Evolutionary conservation across 1,140 invertebrate genomes (phyloP).

Genomic region (Bombus terrestris): DNA sequence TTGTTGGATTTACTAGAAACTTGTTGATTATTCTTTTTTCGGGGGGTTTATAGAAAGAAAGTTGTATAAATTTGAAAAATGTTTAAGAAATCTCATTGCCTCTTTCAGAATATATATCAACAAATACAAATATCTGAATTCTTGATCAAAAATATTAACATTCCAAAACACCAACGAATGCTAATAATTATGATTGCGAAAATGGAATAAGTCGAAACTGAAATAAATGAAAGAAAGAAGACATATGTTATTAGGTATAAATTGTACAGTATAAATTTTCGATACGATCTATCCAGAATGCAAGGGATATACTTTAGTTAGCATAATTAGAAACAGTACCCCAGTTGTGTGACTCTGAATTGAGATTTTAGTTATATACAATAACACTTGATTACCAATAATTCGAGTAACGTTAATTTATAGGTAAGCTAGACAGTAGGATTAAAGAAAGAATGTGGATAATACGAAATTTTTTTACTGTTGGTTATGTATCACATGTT

Average conservation of each 20-base stretch:
- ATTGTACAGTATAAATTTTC: constrained; percentile 27
- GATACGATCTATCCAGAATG: not conserved
- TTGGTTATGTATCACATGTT: constrained; percentile 6
- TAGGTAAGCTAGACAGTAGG: constrained; percentile 40
- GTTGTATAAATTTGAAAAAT: not conserved
- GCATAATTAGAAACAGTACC: not conserved
- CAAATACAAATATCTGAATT: not conserved
- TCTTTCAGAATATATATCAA: not conserved
- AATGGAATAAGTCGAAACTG: not conserved
- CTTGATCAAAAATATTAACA: not conserved
- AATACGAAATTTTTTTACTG: constrained; percentile 34
- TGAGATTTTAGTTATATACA: constrained; percentile 15
- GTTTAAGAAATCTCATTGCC: not conserved
- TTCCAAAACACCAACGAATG: not conserved
- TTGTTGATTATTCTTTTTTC: not conserved
- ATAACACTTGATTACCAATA: constrained; percentile 13
- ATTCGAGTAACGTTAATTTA: constrained; percentile 47
- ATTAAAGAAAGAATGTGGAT: constrained; percentile 30
- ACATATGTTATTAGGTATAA: not conserved
- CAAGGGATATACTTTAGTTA: constrained; percentile 11
- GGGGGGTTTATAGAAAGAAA: not conserved
- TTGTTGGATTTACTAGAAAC: not conserved
- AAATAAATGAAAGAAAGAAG: not conserved
- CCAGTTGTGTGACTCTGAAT: constrained; percentile 23
- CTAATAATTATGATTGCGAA: not conserved